phyloP scores from a whole-genome alignment of 1,140 invertebrate species.

The Drosophila seguyi region DNA sequence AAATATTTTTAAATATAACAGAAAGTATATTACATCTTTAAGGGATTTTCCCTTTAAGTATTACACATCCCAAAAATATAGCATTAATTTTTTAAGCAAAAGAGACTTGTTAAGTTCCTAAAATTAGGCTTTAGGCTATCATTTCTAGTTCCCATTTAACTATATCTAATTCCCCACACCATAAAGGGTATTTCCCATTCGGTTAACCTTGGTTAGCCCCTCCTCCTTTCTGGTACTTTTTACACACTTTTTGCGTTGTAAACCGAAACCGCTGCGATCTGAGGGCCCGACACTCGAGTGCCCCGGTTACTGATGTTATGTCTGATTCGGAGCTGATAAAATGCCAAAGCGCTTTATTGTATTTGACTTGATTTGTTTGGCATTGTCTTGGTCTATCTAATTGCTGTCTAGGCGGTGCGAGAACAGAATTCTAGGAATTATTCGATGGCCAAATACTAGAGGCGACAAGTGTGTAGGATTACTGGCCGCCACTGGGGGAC shows the following conservation, averaged over 20 bases:
- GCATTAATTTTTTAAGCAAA: no score
- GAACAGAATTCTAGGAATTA: constrained; percentile 28
- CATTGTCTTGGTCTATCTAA: constrained; percentile 45
- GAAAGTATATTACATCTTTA: background rate
- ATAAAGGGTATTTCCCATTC: background rate
- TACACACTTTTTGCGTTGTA: constrained; percentile 42
- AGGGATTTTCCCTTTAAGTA: no score
- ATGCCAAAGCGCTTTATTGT: constrained; percentile 39
- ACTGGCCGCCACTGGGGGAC: constrained; percentile 21
- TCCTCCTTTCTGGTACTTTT: background rate
- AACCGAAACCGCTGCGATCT: constrained; percentile 34
- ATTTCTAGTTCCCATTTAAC: background rate
- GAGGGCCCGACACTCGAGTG: constrained; percentile 56
- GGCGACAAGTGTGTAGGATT: constrained; percentile 31
- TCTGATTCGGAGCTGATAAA: constrained; percentile 64
- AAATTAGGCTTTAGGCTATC: background rate
- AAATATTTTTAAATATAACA: background rate
- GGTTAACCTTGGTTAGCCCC: background rate
- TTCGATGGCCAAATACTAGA: constrained; percentile 41
- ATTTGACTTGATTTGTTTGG: constrained; percentile 50
- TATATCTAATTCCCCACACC: no score
- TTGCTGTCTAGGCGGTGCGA: constrained; percentile 23
- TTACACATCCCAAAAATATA: no score
- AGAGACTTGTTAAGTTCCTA: background rate
- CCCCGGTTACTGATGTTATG: constrained; percentile 30